Conservation (phyloP, 1,140 invertebrate genomes). For the Brachionus paranguensis region DNA sequence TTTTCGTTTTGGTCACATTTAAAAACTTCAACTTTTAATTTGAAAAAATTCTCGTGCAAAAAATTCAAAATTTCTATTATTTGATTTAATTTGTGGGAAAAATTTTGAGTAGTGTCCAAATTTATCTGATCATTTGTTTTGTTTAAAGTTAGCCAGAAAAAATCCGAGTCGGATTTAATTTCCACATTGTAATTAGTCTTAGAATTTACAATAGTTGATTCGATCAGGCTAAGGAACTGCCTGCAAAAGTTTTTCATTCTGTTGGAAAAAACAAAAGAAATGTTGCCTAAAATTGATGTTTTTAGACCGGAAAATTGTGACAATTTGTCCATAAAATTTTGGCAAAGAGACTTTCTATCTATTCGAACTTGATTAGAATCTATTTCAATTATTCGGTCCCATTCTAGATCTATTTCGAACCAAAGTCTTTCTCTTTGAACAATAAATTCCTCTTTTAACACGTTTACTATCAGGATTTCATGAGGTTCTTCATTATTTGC, state of each 20-base stretch:
- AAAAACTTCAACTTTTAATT: background rate
- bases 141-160: background rate
- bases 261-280: background rate
- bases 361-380: background rate
- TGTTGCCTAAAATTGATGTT: background rate
- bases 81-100: background rate
- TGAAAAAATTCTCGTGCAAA: background rate
- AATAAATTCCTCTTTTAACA: slow-evolving; percentile 1
- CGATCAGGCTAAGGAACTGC: background rate
- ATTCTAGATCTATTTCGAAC: slow-evolving; percentile 18
- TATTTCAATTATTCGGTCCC: slow-evolving; percentile 1
- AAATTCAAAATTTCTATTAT: background rate
- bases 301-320: slow-evolving; percentile 1
- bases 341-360: background rate
- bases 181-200: background rate
- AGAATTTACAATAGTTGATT: background rate
- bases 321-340: background rate
- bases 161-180: background rate
- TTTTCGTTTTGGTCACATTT: background rate
- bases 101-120: background rate
- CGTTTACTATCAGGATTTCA: background rate
- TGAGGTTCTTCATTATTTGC: background rate
- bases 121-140: background rate
- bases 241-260: slow-evolving; percentile 12
- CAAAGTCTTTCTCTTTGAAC: slow-evolving; percentile 16